These are phyloP conservation scores for Tetramorium parvispinum DNA, from an alignment of 1,140 invertebrate species.

Conservation along the genomic window DNA sequence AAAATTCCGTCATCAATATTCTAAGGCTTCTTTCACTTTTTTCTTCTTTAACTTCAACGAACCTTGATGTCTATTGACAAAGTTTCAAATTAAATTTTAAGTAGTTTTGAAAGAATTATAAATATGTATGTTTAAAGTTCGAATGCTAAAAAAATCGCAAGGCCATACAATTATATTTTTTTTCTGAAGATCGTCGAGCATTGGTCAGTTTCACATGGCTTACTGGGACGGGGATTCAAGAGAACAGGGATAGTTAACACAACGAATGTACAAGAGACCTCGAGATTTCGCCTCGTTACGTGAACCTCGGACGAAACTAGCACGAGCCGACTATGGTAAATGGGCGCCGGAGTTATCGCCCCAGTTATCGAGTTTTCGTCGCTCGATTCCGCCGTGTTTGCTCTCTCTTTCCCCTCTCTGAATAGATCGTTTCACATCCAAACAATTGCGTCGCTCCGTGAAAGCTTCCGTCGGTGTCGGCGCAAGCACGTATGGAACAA, in stretches of 20 bases:
- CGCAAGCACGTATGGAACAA: conserved; percentile 30
- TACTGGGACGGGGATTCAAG: conserved; percentile 12
- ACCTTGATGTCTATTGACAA: neutral
- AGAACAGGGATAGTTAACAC: neutral
- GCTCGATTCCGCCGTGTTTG: conserved; percentile 44
- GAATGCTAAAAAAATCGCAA: neutral
- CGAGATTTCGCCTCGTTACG: conserved; percentile 43
- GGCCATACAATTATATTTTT: neutral
- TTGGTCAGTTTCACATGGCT: neutral
- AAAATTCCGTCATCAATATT: neutral
- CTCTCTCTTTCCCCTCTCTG: neutral
- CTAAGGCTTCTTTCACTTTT: neutral
- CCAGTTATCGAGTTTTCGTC: conserved; percentile 53
- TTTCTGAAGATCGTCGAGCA: neutral
- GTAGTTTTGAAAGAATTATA: neutral
- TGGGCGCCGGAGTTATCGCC: conserved; percentile 38
- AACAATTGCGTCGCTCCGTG: conserved; percentile 51
- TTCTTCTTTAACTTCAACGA: neutral
- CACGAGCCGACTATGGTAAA: conserved; percentile 46
- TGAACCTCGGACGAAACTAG: conserved; percentile 28
- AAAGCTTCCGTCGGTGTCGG: conserved; percentile 46
- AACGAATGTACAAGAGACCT: neutral
- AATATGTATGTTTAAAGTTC: neutral
- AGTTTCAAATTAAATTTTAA: neutral
- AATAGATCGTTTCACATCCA: conserved; percentile 53